phyloP scores from a whole-genome alignment of 2,113 vertebrate genomes.

The Baryphthengus martii region DNA sequence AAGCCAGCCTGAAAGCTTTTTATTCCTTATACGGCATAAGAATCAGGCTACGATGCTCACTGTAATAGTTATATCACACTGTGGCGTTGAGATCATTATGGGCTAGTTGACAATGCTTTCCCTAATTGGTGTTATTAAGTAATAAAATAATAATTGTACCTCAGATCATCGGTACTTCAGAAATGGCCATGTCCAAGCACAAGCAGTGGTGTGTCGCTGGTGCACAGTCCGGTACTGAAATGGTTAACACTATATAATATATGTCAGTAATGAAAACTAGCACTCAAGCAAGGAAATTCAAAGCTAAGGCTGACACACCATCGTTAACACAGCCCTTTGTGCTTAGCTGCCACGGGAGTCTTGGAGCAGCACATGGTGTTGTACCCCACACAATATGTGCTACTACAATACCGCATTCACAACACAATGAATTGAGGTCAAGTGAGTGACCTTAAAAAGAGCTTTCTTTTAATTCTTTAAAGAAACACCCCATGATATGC shows the following conservation, averaged over 20 bases:
- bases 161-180: background rate
- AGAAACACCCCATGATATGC: constrained; percentile 62
- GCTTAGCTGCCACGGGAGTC: constrained; percentile 61
- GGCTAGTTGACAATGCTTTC: constrained; percentile 37
- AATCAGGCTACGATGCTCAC: background rate
- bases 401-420: constrained; percentile 62
- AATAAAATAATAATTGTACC: constrained; percentile 37
- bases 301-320: constrained; percentile 65
- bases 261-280: constrained; percentile 66
- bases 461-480: constrained; percentile 71
- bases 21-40: background rate
- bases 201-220: background rate
- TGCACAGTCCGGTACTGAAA: constrained; percentile 1
- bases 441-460: constrained; percentile 68
- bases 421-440: constrained; percentile 67
- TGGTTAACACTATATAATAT: constrained; percentile 48
- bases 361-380: constrained; percentile 68
- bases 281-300: constrained; percentile 65
- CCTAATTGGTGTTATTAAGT: constrained; percentile 44
- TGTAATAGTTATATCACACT: constrained; percentile 29
- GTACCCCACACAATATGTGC: constrained; percentile 69
- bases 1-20: background rate
- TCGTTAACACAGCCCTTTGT: constrained; percentile 67
- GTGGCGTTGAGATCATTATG: constrained; percentile 36
- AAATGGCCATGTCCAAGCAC: background rate